phyloP scores from a whole-genome alignment of 2,888 invertebrate genomes.

The Lycocerus yunnanus region DNA sequence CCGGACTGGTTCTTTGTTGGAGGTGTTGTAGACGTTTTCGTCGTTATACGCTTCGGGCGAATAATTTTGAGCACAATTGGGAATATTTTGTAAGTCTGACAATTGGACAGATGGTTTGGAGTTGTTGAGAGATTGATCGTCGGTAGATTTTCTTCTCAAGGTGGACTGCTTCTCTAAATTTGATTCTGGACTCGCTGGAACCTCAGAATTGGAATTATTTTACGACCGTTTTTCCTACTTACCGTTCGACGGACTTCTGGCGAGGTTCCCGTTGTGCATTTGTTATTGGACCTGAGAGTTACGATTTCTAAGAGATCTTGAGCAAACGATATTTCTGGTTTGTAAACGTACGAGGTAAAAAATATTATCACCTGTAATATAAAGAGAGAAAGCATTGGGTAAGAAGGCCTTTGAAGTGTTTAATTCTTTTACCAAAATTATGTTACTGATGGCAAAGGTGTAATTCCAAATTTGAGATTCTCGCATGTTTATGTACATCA shows the following conservation, averaged over 20 bases:
- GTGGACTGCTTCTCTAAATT: constrained; percentile 68
- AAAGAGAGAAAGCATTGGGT: background rate
- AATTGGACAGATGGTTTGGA: constrained; percentile 41
- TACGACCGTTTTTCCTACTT: background rate
- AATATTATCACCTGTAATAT: background rate
- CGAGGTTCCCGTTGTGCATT: background rate
- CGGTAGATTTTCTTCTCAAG: constrained; percentile 44
- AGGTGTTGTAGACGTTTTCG: background rate
- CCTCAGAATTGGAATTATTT: background rate
- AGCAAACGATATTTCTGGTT: background rate
- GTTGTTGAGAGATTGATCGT: background rate
- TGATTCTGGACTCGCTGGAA: constrained; percentile 66
- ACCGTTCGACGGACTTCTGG: background rate
- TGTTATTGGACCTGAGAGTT: background rate
- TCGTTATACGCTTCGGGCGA: constrained; percentile 6
- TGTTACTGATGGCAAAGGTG: constrained; percentile 62
- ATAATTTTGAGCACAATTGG: constrained; percentile 18
- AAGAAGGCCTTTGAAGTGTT: background rate
- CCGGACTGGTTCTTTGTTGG: background rate
- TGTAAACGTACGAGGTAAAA: background rate
- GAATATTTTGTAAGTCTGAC: constrained; percentile 32
- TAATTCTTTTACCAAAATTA: constrained; percentile 60
- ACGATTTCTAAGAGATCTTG: background rate
- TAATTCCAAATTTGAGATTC: constrained; percentile 62
- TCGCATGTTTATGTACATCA: constrained; percentile 66